Evolutionary conservation across 2,888 invertebrate genomes (phyloP).

Genomic region (Mimas tiliae): DNA sequence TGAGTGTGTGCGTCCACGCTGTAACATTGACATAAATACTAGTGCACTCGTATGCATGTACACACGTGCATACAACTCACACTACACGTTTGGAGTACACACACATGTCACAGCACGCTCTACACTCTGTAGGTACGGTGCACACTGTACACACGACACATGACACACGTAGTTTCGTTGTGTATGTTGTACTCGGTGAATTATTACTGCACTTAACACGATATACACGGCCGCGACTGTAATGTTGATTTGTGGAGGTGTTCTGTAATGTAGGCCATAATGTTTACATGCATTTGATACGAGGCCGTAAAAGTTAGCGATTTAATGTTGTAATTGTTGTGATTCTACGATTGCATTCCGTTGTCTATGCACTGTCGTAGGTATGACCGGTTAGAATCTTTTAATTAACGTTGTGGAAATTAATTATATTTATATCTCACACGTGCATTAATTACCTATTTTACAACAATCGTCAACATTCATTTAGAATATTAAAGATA

Average conservation of each 20-base stretch:
- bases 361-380: conserved; percentile 5
- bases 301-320: conserved; percentile 59
- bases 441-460: not conserved
- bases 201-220: conserved; percentile 65
- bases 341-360: conserved; percentile 39
- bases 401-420: not conserved
- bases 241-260: conserved; percentile 64
- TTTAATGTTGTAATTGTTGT: conserved; percentile 56
- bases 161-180: conserved; percentile 34
- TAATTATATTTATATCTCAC: not conserved
- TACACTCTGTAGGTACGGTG: not conserved
- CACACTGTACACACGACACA: conserved; percentile 18
- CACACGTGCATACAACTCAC: conserved; percentile 41
- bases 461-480: not conserved
- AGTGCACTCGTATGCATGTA: conserved; percentile 56
- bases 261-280: conserved; percentile 70
- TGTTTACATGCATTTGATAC: conserved; percentile 62
- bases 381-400: conserved; percentile 20
- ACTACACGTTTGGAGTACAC: conserved; percentile 28
- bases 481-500: not conserved
- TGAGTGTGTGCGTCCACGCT: conserved; percentile 52
- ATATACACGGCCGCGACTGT: conserved; percentile 57
- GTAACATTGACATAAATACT: conserved; percentile 83
- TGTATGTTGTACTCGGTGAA: conserved; percentile 54
- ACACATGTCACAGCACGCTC: not conserved